Evolutionary conservation across 23 tunicate species (phyloP).

Genomic region (Oikopleura vanhoeffeni): DNA sequence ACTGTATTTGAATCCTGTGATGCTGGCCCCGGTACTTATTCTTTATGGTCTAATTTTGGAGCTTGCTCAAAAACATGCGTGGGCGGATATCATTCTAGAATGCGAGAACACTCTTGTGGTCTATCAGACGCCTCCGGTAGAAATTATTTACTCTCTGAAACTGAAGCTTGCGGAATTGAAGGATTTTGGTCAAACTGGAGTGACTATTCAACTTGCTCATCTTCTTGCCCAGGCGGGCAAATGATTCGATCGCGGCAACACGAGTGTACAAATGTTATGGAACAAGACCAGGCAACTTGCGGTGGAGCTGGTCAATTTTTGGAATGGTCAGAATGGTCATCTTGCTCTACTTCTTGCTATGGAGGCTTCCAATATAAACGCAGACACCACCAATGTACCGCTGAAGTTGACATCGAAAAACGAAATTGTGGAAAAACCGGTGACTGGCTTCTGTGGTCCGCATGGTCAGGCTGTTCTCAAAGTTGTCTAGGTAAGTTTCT

Average conservation of each 20-base stretch:
- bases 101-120: conserved; percentile 26
- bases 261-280: conserved; percentile 23
- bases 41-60: conserved; percentile 69
- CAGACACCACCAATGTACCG: neutral
- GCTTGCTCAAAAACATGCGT: conserved; percentile 60
- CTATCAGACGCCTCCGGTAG: neutral
- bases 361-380: conserved; percentile 9
- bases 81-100: conserved; percentile 31
- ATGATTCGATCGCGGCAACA: conserved; percentile 42
- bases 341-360: conserved; percentile 24
- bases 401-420: neutral
- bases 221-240: conserved; percentile 55
- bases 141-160: neutral
- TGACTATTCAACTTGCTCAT: conserved; percentile 31
- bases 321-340: conserved; percentile 20
- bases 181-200: conserved; percentile 43
- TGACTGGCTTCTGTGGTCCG: neutral
- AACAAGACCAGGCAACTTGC: conserved; percentile 14
- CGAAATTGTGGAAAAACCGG: neutral
- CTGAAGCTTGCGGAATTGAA: conserved; percentile 30
- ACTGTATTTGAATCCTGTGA: conserved; percentile 31
- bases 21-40: conserved; percentile 56
- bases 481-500: no score
- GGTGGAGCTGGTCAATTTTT: neutral
- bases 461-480: conserved; percentile 1